Conservation (phyloP, 35 echinoderm and acorn worm species). For the Heliocidaris tuberculata region DNA sequence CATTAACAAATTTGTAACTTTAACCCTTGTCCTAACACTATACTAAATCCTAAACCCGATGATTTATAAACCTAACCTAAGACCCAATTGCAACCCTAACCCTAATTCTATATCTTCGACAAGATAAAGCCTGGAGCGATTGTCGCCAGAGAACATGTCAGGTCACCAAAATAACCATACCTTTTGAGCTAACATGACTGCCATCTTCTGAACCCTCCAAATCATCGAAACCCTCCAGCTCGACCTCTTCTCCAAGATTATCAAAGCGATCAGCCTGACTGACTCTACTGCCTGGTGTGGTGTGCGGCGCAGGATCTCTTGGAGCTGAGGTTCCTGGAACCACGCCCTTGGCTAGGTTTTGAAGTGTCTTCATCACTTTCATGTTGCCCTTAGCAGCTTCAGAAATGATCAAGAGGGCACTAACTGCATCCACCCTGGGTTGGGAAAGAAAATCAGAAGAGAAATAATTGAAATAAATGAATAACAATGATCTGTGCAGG, state of each 20-base stretch:
- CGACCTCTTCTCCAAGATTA: neutral
- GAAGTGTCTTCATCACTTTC: constrained; percentile 76
- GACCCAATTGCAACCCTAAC: too few relatives aligned
- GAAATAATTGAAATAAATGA: neutral
- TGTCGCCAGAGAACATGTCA: too few relatives aligned
- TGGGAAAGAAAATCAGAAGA: neutral
- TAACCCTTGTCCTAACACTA: too few relatives aligned
- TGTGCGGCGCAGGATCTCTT: neutral
- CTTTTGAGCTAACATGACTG: constrained; percentile 23
- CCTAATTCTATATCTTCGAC: too few relatives aligned
- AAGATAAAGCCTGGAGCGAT: too few relatives aligned
- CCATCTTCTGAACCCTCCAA: constrained; percentile 5
- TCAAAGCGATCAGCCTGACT: neutral
- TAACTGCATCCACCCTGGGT: constrained; percentile 88
- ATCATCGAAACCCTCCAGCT: neutral
- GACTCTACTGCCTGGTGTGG: neutral
- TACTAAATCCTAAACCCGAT: too few relatives aligned
- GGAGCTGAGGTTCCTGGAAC: constrained; percentile 57
- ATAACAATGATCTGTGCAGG: neutral
- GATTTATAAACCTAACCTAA: too few relatives aligned
- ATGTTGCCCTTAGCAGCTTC: constrained; percentile 83
- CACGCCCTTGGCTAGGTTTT: constrained; percentile 91
- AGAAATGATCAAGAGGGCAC: constrained; percentile 75
- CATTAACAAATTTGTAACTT: too few relatives aligned
- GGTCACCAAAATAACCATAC: neutral